Evolutionary conservation across 2,113 vertebrate species (phyloP).

Genomic region (Varanus komodoensis): DNA sequence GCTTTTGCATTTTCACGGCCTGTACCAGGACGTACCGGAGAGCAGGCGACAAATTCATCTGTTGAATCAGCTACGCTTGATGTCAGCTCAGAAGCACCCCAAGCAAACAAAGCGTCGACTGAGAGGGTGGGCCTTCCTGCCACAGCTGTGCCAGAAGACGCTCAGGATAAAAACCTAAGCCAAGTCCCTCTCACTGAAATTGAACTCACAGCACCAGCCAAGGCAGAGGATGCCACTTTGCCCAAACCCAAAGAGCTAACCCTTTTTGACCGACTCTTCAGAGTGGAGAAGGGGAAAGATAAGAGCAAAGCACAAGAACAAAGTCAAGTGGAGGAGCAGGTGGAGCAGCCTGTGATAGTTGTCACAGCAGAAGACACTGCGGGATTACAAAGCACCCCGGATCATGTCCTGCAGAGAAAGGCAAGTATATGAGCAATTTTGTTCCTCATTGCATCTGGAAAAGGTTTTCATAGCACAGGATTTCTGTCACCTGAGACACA

Average conservation of each 20-base stretch:
- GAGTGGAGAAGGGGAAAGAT: conserved; percentile 71
- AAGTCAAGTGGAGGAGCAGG: conserved; percentile 9
- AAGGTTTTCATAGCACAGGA: rapidly evolving
- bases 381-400: neutral
- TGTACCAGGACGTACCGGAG: conserved; percentile 77
- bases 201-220: rapidly evolving
- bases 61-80: conserved; percentile 25
- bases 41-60: conserved; percentile 58
- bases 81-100: conserved; percentile 49
- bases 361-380: neutral
- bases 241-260: conserved; percentile 58
- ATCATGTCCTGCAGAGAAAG: conserved; percentile 44
- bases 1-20: conserved; percentile 73
- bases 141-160: conserved; percentile 38
- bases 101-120: conserved; percentile 63
- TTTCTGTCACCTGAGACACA: neutral
- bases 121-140: conserved; percentile 8
- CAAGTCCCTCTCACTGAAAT: neutral
- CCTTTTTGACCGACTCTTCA: conserved; percentile 84
- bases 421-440: conserved; percentile 62
- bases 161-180: conserved; percentile 43
- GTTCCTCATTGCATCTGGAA: neutral
- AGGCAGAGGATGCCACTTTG: neutral
- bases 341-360: neutral
- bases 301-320: neutral